Base-by-base conservation (phyloP, 92 coral and sea anemone genomes). In the Parazoanthus atlanticus region DNA sequence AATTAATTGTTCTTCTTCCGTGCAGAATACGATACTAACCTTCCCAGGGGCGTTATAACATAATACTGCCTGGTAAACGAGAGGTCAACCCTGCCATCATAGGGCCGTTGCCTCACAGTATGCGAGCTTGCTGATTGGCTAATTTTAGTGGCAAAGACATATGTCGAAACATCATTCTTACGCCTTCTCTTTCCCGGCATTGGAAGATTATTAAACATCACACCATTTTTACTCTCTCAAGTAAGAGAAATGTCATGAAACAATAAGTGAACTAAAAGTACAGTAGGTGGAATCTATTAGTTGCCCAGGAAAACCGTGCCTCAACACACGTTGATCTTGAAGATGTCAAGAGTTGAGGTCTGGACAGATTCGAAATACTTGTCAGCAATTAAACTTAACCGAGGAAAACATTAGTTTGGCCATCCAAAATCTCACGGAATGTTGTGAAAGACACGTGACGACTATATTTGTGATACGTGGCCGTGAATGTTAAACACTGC, bases 381-480 rank as follows among this genome's bases (percentile, higher is more conserved):
- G 78, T 84, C 87, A 84, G 87, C 87, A 84, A 84, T 84, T 84
- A 84, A 84, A 84, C 87, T 84, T 41, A 70, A 84, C 30, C 31
- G 87, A 84, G 33, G 87, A 84, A 84, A 69, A 23, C 87, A 84
- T 84, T 84, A 69, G 87, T 49, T 70, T 3, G 16, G 43, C 65
- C 28, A 29, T 84, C 87, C 41, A 84, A 84, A 84, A 70, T 71
- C 79, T 84, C 87, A 84, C 87, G 87, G 66, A 84, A 84, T 26
- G 49, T 40, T 41, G 30, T 72, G 43, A 43, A 72, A 84, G 77
- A 84, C 87, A 84, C 87, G 87, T 84, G 87, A 84, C 77, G 32
- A 43, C 75, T n/a, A 16, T 38, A 70, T 25, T n/a, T 80, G 26
- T 80, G 43, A 54, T 32, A 32, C 40, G 71, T 54, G 82, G 30